Conservation (phyloP, 2,797 vertebrate species). For the Nyctalus aviator region DNA sequence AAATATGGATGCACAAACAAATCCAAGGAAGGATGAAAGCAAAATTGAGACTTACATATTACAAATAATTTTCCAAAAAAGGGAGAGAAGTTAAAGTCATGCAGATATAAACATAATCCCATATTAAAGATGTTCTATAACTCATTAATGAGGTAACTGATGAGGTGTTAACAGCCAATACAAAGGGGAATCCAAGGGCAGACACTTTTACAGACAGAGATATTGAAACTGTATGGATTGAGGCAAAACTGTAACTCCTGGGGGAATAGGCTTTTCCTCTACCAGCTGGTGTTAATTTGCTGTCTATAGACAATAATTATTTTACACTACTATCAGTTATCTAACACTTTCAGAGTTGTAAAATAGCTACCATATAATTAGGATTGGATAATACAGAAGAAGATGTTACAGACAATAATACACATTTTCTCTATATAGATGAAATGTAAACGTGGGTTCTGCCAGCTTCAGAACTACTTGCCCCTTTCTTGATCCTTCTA, state of each 20-base stretch:
- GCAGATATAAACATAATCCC: conserved; percentile 26
- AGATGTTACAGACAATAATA: not conserved
- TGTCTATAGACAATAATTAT: not conserved
- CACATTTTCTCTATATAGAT: not conserved
- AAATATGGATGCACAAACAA: not conserved
- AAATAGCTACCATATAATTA: not conserved
- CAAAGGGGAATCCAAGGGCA: conserved; percentile 31
- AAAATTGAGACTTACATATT: not conserved
- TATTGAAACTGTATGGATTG: not conserved
- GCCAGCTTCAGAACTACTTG: rapidly evolving
- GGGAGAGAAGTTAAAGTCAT: not conserved
- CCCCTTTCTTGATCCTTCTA: not conserved
- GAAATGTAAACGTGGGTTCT: not conserved
- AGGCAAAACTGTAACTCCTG: not conserved
- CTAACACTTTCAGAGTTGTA: not conserved
- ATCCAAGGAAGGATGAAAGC: not conserved
- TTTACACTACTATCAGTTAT: not conserved
- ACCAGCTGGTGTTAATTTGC: not conserved
- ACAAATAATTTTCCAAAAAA: not conserved
- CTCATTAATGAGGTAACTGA: conserved; percentile 18
- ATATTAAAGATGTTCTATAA: not conserved
- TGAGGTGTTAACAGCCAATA: conserved; percentile 15
- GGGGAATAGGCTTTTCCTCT: not conserved
- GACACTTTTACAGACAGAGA: not conserved
- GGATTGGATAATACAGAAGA: not conserved